These are phyloP conservation scores for Upupa epops DNA, from an alignment of 2,113 vertebrate species.

Conservation along the genomic window DNA sequence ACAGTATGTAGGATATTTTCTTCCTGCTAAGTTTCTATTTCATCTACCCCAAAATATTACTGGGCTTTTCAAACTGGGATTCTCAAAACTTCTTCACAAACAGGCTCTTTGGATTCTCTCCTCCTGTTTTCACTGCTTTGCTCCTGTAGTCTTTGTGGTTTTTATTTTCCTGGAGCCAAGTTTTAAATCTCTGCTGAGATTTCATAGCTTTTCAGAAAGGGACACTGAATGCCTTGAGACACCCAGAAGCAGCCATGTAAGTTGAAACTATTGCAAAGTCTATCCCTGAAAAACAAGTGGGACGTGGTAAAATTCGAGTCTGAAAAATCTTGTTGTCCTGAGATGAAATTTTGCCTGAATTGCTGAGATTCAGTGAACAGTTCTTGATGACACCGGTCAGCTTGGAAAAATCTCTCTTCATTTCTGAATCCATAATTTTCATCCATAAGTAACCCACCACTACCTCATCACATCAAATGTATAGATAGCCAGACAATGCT, in stretches of 20 bases:
- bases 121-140: neutral
- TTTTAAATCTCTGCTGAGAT: neutral
- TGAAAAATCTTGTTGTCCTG: neutral
- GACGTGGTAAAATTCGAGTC: neutral
- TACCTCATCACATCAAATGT: fast-evolving
- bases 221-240: neutral
- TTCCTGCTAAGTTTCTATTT: neutral
- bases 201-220: neutral
- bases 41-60: neutral
- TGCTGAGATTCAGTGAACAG: neutral
- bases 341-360: neutral
- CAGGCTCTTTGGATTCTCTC: neutral
- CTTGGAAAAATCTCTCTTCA: neutral
- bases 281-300: neutral
- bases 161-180: neutral
- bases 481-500: neutral
- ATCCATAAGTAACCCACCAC: neutral
- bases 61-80: neutral
- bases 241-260: neutral
- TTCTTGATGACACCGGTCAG: fast-evolving
- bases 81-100: neutral
- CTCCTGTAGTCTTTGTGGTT: neutral
- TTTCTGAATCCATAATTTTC: neutral
- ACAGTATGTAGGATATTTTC: neutral
- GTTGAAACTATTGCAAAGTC: neutral